Percentiles rank a stretch among this genome's conserved stretches.
phyloP scores from a whole-genome alignment of 2,888 invertebrate genomes.

The Tetranychus piercei region DNA sequence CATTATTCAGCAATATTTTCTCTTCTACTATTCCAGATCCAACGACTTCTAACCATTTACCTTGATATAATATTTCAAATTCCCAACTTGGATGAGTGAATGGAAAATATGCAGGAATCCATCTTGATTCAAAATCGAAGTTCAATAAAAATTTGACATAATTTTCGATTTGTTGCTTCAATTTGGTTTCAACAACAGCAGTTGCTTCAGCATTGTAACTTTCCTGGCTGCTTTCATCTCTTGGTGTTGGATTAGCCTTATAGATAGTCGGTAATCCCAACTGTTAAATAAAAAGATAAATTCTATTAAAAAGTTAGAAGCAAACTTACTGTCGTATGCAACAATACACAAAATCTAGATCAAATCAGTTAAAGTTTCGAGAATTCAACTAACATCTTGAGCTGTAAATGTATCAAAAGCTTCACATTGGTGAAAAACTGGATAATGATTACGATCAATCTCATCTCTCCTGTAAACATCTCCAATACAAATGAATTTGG shows the following conservation, averaged over 20 bases:
- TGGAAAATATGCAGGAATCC: conserved; percentile 85
- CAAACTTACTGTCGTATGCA: no score
- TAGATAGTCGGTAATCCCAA: not conserved
- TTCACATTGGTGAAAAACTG: conserved; percentile 71
- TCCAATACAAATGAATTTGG: conserved; percentile 78
- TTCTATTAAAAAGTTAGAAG: not conserved
- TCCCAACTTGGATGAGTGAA: conserved; percentile 99
- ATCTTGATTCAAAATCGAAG: conserved; percentile 44
- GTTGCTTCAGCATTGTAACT: conserved; percentile 69
- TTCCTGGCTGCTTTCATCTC: conserved; percentile 46
- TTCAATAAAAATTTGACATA: conserved; percentile 62
- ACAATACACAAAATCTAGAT: conserved; percentile 13
- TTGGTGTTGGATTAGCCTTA: not conserved
- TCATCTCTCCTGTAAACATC: conserved; percentile 92
- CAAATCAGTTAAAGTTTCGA: not conserved
- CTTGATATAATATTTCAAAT: conserved; percentile 58
- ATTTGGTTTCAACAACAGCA: conserved; percentile 60
- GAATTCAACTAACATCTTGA: conserved; percentile 18
- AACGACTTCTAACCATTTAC: conserved; percentile 79
- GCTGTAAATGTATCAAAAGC: conserved; percentile 23
- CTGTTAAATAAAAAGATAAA: not conserved
- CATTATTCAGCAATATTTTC: conserved; percentile 56
- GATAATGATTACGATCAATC: conserved; percentile 84
- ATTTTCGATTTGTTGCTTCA: conserved; percentile 57
- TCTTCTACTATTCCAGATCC: conserved; percentile 92